Evolutionary conservation across 2,888 invertebrate species (phyloP).

Genomic region (Dexiosoma caninum): DNA sequence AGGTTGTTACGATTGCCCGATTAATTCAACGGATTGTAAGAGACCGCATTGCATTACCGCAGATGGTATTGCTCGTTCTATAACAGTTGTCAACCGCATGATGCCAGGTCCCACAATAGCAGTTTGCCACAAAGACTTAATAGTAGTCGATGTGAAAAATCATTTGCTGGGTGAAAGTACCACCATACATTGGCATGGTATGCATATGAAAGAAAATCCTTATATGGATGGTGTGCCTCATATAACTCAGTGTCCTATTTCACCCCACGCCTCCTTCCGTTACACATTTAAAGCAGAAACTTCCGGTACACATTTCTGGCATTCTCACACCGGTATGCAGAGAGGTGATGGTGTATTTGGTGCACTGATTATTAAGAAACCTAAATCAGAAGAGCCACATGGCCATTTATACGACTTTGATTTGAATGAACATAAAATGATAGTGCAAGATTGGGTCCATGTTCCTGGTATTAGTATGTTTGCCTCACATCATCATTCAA

Average conservation of each 20-base stretch:
- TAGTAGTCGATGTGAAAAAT: slow-evolving; percentile 91
- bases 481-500: slow-evolving; percentile 89
- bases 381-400: slow-evolving; percentile 82
- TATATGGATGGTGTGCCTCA: slow-evolving; percentile 94
- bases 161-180: slow-evolving; percentile 88
- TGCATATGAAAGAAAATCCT: slow-evolving; percentile 86
- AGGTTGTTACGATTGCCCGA: slow-evolving; percentile 91
- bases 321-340: slow-evolving; percentile 89
- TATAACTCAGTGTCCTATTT: slow-evolving; percentile 90
- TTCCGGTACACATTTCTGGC: slow-evolving; percentile 92
- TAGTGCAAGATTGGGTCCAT: slow-evolving; percentile 90
- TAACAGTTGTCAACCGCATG: slow-evolving; percentile 89
- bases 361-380: slow-evolving; percentile 85
- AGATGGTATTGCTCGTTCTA: slow-evolving; percentile 87
- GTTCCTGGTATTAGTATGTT: slow-evolving; percentile 86
- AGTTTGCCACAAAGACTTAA: slow-evolving; percentile 90
- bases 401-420: slow-evolving; percentile 87
- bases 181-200: slow-evolving; percentile 95
- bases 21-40: slow-evolving; percentile 85
- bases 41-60: slow-evolving; percentile 89
- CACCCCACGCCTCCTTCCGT: slow-evolving; percentile 85
- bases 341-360: slow-evolving; percentile 92
- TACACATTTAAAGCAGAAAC: slow-evolving; percentile 86
- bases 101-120: slow-evolving; percentile 92
- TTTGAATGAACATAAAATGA: slow-evolving; percentile 84